These are phyloP conservation scores for Machimus atricapillus DNA, from an alignment of 2,888 invertebrate species.

Conservation along the genomic window DNA sequence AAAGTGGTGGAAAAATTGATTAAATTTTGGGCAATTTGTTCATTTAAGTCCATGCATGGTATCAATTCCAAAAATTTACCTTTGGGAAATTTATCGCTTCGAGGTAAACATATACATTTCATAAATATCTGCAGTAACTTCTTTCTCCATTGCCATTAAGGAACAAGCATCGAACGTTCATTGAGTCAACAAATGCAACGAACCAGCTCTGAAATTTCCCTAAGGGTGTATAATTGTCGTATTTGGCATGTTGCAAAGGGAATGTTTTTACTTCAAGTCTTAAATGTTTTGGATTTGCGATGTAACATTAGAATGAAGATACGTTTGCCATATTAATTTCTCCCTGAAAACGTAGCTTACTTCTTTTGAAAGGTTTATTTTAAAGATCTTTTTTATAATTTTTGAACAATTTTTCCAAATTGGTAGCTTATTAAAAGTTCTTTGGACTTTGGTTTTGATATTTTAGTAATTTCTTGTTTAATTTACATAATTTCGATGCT, in stretches of 20 bases:
- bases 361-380: too few relatives aligned
- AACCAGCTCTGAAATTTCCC: neutral
- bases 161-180: neutral
- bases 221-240: neutral
- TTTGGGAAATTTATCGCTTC: neutral
- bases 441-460: too few relatives aligned
- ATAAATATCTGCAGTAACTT: neutral
- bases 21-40: neutral
- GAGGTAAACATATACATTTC: neutral
- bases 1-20: neutral
- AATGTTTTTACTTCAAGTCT: neutral
- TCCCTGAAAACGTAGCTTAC: neutral
- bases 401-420: neutral
- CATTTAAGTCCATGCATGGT: neutral
- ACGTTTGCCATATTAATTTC: neutral
- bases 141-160: neutral
- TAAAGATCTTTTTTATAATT: too few relatives aligned
- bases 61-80: neutral
- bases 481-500: too few relatives aligned
- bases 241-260: neutral
- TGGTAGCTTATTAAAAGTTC: too few relatives aligned
- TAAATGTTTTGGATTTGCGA: neutral
- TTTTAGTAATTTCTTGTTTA: too few relatives aligned
- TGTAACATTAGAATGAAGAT: neutral
- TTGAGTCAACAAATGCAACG: neutral